Evolutionary conservation across 2,113 vertebrate genomes (phyloP), one percentile per base, ranked within the genome.

Genomic region (Melospiza georgiana): DNA sequence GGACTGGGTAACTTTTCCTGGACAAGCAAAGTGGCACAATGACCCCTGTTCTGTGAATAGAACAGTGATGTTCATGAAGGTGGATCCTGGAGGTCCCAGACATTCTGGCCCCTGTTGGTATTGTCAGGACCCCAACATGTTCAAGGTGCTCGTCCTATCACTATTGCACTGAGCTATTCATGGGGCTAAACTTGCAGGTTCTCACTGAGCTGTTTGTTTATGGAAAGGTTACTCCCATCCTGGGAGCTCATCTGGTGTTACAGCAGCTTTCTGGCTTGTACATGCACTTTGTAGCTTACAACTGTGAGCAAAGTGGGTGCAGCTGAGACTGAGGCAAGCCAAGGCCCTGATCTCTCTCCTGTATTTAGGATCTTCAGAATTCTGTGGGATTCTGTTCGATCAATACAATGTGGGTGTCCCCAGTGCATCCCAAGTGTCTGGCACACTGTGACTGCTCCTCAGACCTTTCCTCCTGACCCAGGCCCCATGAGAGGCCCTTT

Each of bases 61-160:
- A 74, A 57, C 0, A 7, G 22, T n/a, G 22, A 6, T 6, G 3
- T 24, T 51, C 6, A 8, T 12, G 22, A 52, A 28, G 7, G 5
- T 9, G 31, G 22, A 13, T 33, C 22, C 9, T 68, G 73, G n/a
- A 59, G 10, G 21, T 49, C 5, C 39, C 57, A 44, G 15, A 14
- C 2, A 5, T 6, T 58, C 37, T 68, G 72, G 21, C 4, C 71
- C 30, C 20, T 10, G 9, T 11, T 77, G 46, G 12, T 54, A 10
- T 22, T 77, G 13, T 51, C 21, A 71, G 25, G 63, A 65, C 11
- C 6, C 35, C 0, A 0, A 41, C 20, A 24, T 8, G 20, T 49
- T 65, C 65, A 65, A 44, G 22, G 12, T 76, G 14, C 11, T 92
- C 35, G 8, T 24, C 68, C 22, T 61, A 10, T 14, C 44, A 49